Evolutionary conservation across 2,888 invertebrate genomes (phyloP).

Genomic region (Eupithecia abbreviata): DNA sequence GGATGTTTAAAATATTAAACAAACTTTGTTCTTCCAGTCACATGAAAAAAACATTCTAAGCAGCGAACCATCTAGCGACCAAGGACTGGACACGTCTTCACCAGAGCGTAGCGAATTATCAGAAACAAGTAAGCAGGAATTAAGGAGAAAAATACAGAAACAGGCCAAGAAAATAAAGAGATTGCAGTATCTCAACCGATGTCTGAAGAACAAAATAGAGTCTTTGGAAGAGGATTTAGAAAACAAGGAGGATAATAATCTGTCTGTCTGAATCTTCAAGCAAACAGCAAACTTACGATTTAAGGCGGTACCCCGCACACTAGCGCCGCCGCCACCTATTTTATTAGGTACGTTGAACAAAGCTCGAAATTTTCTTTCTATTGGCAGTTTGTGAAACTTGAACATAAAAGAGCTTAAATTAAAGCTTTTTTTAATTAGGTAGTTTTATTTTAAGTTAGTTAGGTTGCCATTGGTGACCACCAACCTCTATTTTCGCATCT

Average conservation of each 20-base stretch:
- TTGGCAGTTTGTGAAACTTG: too few relatives aligned
- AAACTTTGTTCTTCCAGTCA: constrained; percentile 28
- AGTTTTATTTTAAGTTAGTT: too few relatives aligned
- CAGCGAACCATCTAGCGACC: constrained; percentile 13
- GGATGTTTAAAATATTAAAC: neutral
- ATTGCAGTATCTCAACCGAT: constrained; percentile 25
- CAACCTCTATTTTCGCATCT: too few relatives aligned
- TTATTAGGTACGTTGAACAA: too few relatives aligned
- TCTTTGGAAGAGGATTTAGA: constrained; percentile 31
- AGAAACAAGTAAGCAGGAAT: constrained; percentile 29
- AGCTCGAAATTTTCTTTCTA: too few relatives aligned
- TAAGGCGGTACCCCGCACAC: neutral
- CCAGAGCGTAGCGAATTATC: constrained; percentile 20
- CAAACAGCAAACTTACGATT: neutral
- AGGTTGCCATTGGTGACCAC: too few relatives aligned
- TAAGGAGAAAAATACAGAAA: constrained; percentile 33
- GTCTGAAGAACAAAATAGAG: constrained; percentile 29
- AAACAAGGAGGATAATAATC: constrained; percentile 5
- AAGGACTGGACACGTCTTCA: constrained; percentile 10
- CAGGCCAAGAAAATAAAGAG: constrained; percentile 35
- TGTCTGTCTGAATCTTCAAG: neutral
- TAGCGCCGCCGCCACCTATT: too few relatives aligned
- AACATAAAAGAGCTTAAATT: too few relatives aligned
- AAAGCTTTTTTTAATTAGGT: too few relatives aligned
- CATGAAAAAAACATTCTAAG: constrained; percentile 28